Conservation (phyloP, 1,140 invertebrate species). For the Antheraea pernyi region DNA sequence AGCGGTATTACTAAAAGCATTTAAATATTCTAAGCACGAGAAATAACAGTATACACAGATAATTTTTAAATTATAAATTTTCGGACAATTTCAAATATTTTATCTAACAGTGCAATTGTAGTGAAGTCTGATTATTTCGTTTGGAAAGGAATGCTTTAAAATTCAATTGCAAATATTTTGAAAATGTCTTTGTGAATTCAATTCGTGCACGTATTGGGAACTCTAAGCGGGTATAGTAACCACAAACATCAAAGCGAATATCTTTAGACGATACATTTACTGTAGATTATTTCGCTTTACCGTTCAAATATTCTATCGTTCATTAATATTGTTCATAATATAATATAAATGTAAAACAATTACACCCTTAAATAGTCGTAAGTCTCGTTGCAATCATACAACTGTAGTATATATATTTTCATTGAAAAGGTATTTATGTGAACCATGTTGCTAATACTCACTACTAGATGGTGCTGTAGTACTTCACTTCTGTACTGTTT, state of each 20-base stretch:
- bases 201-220: slow-evolving; percentile 33
- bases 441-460: too few relatives aligned
- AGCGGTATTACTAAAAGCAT: too few relatives aligned
- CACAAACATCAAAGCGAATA: slow-evolving; percentile 42
- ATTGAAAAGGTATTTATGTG: too few relatives aligned
- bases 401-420: too few relatives aligned
- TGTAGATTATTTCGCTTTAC: slow-evolving; percentile 43
- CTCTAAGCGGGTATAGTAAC: slow-evolving; percentile 34
- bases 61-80: too few relatives aligned
- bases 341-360: too few relatives aligned
- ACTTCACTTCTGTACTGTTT: too few relatives aligned
- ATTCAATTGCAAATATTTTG: slow-evolving; percentile 18
- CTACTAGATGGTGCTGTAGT: too few relatives aligned
- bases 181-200: slow-evolving; percentile 33
- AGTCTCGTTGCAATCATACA: too few relatives aligned
- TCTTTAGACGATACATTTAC: slow-evolving; percentile 42
- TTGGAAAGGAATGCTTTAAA: background rate
- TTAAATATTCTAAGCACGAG: background rate
- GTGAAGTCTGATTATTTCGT: background rate
- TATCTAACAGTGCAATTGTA: background rate
- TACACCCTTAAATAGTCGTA: too few relatives aligned
- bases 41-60: too few relatives aligned
- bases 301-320: slow-evolving; percentile 20
- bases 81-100: background rate
- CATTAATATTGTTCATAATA: background rate